These are phyloP conservation scores for Cyanocitta stelleri DNA, from an alignment of 2,113 vertebrate genomes.

Conservation along the genomic window DNA sequence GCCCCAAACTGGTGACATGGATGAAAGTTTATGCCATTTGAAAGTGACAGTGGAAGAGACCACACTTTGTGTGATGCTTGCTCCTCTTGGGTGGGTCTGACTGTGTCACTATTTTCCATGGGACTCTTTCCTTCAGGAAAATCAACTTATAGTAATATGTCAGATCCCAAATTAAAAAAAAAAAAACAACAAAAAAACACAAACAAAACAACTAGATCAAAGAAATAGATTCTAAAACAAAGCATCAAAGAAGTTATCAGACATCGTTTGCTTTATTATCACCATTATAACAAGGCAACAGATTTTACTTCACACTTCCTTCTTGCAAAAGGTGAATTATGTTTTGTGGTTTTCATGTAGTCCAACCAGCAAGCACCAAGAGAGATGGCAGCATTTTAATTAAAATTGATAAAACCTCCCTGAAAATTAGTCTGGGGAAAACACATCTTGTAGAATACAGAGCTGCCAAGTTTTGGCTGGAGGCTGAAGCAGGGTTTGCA, in stretches of 20 bases:
- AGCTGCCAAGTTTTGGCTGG: slow-evolving; percentile 52
- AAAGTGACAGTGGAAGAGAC: neutral
- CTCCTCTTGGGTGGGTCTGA: neutral
- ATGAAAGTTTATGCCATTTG: neutral
- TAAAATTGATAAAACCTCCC: slow-evolving; percentile 67
- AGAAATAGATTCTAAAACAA: neutral
- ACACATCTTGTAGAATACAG: slow-evolving; percentile 17
- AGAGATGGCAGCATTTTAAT: slow-evolving; percentile 66
- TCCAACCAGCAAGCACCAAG: neutral
- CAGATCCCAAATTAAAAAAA: neutral
- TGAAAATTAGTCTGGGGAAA: slow-evolving; percentile 61
- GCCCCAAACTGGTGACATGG: neutral
- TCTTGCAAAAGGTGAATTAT: neutral
- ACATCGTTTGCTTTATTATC: neutral
- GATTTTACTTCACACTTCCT: neutral
- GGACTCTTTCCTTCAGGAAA: neutral
- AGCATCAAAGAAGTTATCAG: neutral
- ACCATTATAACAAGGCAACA: neutral
- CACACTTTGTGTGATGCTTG: accelerated
- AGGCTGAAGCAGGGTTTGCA: slow-evolving; percentile 19
- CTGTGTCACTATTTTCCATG: neutral
- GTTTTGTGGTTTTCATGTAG: slow-evolving; percentile 31
- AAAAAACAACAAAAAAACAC: neutral
- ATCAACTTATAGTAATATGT: neutral
- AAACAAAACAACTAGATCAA: neutral